A percentile compares a stretch with the other conserved stretches of the same genome.
Conservation (phyloP, 2,888 invertebrate genomes). For the Corythucha ciliata region DNA sequence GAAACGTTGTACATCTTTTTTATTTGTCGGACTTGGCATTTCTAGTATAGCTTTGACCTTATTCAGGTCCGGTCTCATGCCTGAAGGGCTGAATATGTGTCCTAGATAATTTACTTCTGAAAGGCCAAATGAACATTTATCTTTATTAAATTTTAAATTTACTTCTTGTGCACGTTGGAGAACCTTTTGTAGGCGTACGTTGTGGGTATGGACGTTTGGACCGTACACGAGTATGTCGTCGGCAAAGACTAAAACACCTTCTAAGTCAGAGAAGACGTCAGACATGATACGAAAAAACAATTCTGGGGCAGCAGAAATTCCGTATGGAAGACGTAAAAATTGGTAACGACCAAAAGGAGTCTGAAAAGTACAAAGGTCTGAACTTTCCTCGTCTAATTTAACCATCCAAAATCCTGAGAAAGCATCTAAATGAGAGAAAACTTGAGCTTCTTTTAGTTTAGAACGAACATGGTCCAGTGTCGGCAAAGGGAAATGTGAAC, state of each 20-base stretch:
- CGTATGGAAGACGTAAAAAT: conserved; percentile 13
- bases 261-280: background rate
- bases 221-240: conserved; percentile 7
- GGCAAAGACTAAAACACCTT: conserved; percentile 10
- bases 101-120: background rate
- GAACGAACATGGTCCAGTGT: conserved; percentile 10
- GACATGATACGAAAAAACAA: conserved; percentile 1
- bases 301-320: conserved; percentile 6
- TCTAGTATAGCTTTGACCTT: conserved; percentile 26
- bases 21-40: conserved; percentile 27
- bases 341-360: conserved; percentile 10
- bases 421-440: conserved; percentile 7
- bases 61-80: background rate
- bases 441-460: background rate
- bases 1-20: conserved; percentile 31
- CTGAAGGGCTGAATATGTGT: background rate
- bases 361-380: conserved; percentile 5
- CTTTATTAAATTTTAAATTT: conserved; percentile 12
- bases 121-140: conserved; percentile 1
- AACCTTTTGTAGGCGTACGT: background rate
- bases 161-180: conserved; percentile 5
- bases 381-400: conserved; percentile 1
- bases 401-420: conserved; percentile 8
- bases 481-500: conserved; percentile 5
- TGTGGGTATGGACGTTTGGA: background rate